phyloP scores from a whole-genome alignment of 2,888 invertebrate genomes.

The Zygaena filipendulae region DNA sequence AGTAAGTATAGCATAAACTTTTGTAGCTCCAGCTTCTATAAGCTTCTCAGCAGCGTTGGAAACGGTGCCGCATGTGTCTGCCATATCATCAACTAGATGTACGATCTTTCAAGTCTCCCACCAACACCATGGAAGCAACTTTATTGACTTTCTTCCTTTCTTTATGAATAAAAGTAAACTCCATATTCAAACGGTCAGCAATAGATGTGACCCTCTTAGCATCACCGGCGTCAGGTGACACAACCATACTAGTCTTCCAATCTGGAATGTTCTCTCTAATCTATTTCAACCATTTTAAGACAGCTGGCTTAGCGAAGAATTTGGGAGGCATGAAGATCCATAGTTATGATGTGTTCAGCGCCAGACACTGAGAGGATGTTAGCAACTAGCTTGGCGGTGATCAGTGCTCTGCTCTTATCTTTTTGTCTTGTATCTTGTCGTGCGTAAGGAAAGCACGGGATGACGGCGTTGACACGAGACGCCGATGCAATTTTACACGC shows the following conservation, averaged over 20 bases:
- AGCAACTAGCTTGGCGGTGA: slow-evolving; percentile 94
- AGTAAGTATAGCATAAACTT: slow-evolving; percentile 93
- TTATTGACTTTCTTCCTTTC: slow-evolving; percentile 96
- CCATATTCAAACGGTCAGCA: slow-evolving; percentile 84
- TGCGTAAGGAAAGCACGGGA: slow-evolving; percentile 96
- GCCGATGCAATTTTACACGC: slow-evolving; percentile 97
- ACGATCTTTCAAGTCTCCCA: slow-evolving; percentile 93
- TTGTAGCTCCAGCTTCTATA: slow-evolving; percentile 88
- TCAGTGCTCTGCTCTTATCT: slow-evolving; percentile 96
- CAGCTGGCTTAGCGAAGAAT: slow-evolving; percentile 97
- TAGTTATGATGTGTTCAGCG: slow-evolving; percentile 96
- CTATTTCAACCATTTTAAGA: slow-evolving; percentile 95
- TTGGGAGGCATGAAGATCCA: slow-evolving; percentile 97
- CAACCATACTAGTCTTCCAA: slow-evolving; percentile 93
- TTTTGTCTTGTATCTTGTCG: slow-evolving; percentile 97
- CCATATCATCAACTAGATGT: slow-evolving; percentile 98
- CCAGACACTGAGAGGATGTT: slow-evolving; percentile 96
- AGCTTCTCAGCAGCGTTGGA: slow-evolving; percentile 95
- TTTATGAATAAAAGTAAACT: slow-evolving; percentile 96
- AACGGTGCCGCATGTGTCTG: slow-evolving; percentile 95
- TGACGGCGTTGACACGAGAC: slow-evolving; percentile 91
- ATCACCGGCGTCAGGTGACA: slow-evolving; percentile 96
- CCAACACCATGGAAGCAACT: slow-evolving; percentile 95
- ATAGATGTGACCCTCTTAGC: slow-evolving; percentile 84
- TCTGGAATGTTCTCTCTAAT: slow-evolving; percentile 94